Conservation (phyloP, 2,797 vertebrate species). For the Melanotaenia nigrans region DNA sequence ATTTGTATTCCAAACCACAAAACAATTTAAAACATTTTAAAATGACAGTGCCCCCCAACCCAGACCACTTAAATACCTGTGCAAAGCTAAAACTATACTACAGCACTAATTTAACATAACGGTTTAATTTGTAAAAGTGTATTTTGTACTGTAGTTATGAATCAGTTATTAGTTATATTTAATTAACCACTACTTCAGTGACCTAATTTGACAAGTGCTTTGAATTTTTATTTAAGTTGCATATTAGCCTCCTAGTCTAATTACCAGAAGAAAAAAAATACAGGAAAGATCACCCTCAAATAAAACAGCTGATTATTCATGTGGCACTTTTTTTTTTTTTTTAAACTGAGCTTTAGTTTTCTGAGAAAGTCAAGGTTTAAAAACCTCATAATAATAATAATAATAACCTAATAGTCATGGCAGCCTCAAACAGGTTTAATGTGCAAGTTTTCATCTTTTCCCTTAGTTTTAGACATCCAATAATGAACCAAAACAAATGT, state of each 20-base stretch:
- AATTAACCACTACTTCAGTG: neutral
- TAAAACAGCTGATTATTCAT: neutral
- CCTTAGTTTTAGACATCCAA: constrained; percentile 7
- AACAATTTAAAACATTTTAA: constrained; percentile 79
- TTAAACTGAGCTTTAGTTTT: neutral
- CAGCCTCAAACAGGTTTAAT: neutral
- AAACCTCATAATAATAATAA: neutral
- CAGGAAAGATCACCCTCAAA: neutral
- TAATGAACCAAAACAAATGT: constrained; percentile 25
- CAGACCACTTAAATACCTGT: constrained; percentile 59
- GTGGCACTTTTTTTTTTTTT: neutral
- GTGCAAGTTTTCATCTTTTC: neutral
- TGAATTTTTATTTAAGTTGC: neutral
- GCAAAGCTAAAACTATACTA: constrained; percentile 59
- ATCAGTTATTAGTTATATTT: too few relatives aligned
- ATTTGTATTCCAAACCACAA: constrained; percentile 86
- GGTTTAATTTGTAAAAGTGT: neutral
- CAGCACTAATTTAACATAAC: neutral
- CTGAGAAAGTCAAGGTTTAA: neutral
- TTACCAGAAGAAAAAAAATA: neutral
- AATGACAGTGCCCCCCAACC: constrained; percentile 55
- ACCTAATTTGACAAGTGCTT: neutral
- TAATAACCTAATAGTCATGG: neutral
- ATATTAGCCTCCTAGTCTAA: too few relatives aligned
- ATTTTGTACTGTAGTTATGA: neutral